Evolutionary conservation across 2,888 invertebrate species (phyloP), one percentile per base, ranked within the genome.

Genomic region (Drosophila kambysellisi): DNA sequence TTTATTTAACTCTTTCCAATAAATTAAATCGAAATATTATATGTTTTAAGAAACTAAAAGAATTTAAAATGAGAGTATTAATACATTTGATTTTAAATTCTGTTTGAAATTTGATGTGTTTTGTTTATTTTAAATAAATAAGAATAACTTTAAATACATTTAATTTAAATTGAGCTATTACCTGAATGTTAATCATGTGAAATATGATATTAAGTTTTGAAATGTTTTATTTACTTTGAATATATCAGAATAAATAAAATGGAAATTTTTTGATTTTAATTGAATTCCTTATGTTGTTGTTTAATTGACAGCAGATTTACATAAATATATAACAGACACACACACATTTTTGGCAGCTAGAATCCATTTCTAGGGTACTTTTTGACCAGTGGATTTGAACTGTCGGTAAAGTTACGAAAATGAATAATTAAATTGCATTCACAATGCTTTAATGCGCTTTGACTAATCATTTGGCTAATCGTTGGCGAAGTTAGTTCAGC

Each of bases 391-490:
- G 32, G 50, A 9, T 6, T 54, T 58, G 8, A 29, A n/a, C 12
- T 12, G 25, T 25, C 15, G 4, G 35, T 37, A 25, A 37, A 8
- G 17, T 29, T 29, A 37, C 35, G 4, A 17, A 25, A 58, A 63
- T 83, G 48, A 61, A 79, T 82, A 68, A 82, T 83, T 83, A 2
- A 57, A 57, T 20, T 41, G n/a, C 41, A 41, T 32, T 20, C 32
- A 43, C 15, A 43, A 43, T 20, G 17, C 20, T 51, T 53, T 63
- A 64, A 70, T 66, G 70, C 57, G 56, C 56, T 78, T 70, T 69
- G 69, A 25, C 17, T 43, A 57, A 57, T 43, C 32, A 32, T 43
- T 15, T 32, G 15, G 57, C 56, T 67, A 70, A 70, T 62, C 59
- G 63, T 57, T 32, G 25, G 9, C 59, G 29, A 56, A 58, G 59